Base-by-base conservation (phyloP, 2,888 invertebrate species). In the Suillia variegata region DNA sequence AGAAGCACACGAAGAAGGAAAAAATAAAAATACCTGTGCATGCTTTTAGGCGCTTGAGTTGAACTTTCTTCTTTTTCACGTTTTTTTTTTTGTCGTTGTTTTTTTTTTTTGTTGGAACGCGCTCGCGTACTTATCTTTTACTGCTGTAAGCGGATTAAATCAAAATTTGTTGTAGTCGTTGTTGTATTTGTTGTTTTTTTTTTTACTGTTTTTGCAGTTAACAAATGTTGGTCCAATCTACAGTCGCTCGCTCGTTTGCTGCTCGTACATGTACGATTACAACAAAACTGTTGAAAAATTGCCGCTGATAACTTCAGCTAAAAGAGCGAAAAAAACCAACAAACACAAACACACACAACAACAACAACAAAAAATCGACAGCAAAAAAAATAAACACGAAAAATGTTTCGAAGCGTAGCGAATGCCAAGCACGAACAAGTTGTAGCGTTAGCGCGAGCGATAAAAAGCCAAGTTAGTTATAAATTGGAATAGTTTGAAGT, bases 41-140 rank as follows among this genome's bases (percentile, higher is more conserved):
- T 54, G 56, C 59, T 57, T 62, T 62, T 59, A 62, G 62, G 62
- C 54, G 54, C 59, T n/a, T n/a, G n/a, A n/a, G n/a, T n/a, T 18
- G 50, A 59, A 51, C 54, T 59, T 59, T 54, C 51, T n/a, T 24
- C 42, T 49, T 17, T 38, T 26, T 26, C 13, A 34, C 49, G 51
- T 51, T 56, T 48, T 13, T 50, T 17, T 50, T 56, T 50, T 15
- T 17, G 31, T 24, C 3, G 15, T 20, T 42, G 34, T 17, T 42
- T 10, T 18, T 13, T 12, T 58, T 47, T 8, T 52, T 15, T n/a
- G n/a, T n/a, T n/a, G n/a, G n/a, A n/a, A n/a, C n/a, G n/a, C n/a
- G n/a, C n/a, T n/a, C n/a, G n/a, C n/a, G n/a, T n/a, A n/a, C n/a
- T n/a, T n/a, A n/a, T n/a, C n/a, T n/a, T 18, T 15, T 34, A n/a